Conservation (phyloP, 2,113 vertebrate species). For the Speoplatyrhinus poulsoni region DNA sequence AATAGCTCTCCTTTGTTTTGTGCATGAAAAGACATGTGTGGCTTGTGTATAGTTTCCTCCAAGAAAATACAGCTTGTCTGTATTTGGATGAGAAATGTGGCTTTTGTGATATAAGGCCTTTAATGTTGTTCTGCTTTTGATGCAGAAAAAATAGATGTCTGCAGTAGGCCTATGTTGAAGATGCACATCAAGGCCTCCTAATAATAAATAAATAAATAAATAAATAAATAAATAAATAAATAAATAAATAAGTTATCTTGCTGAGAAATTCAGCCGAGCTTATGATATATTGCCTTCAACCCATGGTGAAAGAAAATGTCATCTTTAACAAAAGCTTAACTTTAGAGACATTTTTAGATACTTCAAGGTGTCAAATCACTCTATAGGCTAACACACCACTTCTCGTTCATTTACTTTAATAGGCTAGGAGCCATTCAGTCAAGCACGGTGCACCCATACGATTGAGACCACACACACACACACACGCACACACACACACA, state of each 20-base stretch:
- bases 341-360: constrained; percentile 30
- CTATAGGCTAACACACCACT: neutral
- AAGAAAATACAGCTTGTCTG: no score
- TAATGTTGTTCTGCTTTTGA: no score
- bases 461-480: neutral
- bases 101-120: no score
- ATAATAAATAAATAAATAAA: neutral
- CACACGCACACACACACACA: neutral
- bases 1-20: no score
- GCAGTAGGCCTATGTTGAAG: no score
- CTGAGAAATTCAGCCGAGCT: neutral
- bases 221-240: neutral
- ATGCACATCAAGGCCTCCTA: no score
- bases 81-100: no score
- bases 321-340: constrained; percentile 15
- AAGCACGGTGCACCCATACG: no score
- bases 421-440: no score
- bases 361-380: constrained; percentile 25
- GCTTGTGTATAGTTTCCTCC: no score
- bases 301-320: constrained; percentile 30
- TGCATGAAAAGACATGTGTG: no score
- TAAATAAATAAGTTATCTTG: neutral
- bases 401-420: neutral
- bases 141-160: neutral
- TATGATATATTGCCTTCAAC: constrained; percentile 3